These are phyloP conservation scores for Cliona cf. orientalis DNA, from an alignment of 37 sponge, comb jelly and placozoan genomes.

Conservation along the genomic window DNA sequence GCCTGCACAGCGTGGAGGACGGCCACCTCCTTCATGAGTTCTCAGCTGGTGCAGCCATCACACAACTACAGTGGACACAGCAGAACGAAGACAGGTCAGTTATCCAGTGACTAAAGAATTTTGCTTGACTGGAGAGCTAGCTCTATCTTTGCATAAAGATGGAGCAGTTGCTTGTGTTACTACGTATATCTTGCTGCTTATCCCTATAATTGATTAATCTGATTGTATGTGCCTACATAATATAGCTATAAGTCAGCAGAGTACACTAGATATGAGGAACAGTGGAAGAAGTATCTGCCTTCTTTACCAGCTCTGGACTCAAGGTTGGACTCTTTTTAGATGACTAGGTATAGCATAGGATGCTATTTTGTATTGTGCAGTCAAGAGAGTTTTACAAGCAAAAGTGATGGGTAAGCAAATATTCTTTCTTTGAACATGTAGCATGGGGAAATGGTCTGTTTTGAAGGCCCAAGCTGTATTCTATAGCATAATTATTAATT, in stretches of 20 bases:
- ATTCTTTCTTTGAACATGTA: no score
- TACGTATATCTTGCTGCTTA: neutral
- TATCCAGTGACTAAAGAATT: neutral
- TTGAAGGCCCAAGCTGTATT: no score
- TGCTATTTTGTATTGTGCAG: neutral
- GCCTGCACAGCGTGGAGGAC: constrained; percentile 55
- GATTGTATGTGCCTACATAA: neutral
- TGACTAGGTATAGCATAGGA: neutral
- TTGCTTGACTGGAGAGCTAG: neutral
- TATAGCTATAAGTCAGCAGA: neutral
- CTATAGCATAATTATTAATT: neutral
- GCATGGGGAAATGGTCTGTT: no score
- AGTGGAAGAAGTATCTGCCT: constrained; percentile 12
- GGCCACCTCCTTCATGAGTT: constrained; percentile 45
- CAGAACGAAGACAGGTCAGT: neutral
- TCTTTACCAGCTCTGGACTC: constrained; percentile 47
- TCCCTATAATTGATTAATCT: neutral
- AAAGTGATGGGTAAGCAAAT: no score
- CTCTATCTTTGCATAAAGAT: neutral
- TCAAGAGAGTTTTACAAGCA: neutral
- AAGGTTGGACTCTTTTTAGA: constrained; percentile 6
- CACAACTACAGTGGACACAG: constrained; percentile 47
- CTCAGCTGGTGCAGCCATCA: constrained; percentile 22
- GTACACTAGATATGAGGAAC: neutral
- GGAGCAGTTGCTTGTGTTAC: neutral